phyloP scores from a whole-genome alignment of 2,888 invertebrate genomes.

The Caenorhabditis sulstoni region DNA sequence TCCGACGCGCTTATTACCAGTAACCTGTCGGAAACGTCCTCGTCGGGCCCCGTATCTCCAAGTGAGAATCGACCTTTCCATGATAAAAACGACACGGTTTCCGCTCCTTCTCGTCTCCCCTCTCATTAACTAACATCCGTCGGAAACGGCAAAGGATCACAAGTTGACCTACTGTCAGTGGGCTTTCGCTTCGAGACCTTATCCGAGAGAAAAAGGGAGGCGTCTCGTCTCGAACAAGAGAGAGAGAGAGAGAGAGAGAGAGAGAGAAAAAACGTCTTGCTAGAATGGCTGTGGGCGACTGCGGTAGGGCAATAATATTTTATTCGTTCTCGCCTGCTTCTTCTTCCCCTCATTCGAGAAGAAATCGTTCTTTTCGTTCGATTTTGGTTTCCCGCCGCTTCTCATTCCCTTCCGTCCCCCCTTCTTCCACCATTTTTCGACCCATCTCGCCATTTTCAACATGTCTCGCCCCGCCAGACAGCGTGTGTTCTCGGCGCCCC shows the following conservation, averaged over 20 bases:
- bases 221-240: background rate
- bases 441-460: too few relatives aligned
- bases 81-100: constrained; percentile 41
- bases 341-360: background rate
- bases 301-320: constrained; percentile 14
- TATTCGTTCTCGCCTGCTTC: background rate
- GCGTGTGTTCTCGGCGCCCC: background rate
- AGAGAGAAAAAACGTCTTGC: background rate
- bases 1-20: constrained; percentile 46
- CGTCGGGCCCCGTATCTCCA: constrained; percentile 29
- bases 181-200: too few relatives aligned
- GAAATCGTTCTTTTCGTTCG: background rate
- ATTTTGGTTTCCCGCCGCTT: too few relatives aligned
- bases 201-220: too few relatives aligned
- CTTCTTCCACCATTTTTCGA: too few relatives aligned
- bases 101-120: background rate
- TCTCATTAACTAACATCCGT: constrained; percentile 28
- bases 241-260: too few relatives aligned
- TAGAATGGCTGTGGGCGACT: background rate
- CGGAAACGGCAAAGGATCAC: background rate
- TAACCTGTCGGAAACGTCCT: constrained; percentile 7
- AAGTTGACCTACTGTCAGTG: too few relatives aligned
- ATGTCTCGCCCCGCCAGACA: too few relatives aligned
- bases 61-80: constrained; percentile 38
- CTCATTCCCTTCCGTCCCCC: too few relatives aligned